Conservation (phyloP, 2,797 vertebrate species). For the Diceros bicornis region DNA sequence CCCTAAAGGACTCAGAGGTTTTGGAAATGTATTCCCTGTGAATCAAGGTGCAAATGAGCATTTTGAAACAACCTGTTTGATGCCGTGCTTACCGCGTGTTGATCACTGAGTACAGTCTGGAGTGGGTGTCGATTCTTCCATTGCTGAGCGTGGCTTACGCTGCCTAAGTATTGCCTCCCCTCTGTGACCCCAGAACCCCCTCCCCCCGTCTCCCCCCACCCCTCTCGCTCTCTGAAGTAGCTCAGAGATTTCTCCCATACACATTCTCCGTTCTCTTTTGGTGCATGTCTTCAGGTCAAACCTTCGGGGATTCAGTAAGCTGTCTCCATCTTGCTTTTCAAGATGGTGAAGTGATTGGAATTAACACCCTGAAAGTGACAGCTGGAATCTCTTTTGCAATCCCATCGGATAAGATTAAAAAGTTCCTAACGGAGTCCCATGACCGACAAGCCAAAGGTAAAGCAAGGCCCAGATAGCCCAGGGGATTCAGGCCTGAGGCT, state of each 20-base stretch:
- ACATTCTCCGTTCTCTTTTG: neutral
- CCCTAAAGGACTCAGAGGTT: neutral
- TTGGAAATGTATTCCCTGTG: accelerated
- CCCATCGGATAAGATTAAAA: slow-evolving; percentile 97
- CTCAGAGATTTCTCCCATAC: neutral
- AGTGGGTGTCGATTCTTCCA: accelerated
- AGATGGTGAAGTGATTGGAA: slow-evolving; percentile 99
- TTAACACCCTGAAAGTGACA: slow-evolving; percentile 98
- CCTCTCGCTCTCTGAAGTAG: neutral
- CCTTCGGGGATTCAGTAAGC: neutral
- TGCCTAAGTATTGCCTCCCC: accelerated
- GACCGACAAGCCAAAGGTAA: slow-evolving; percentile 97
- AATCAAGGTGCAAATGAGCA: neutral
- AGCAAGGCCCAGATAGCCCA: too few relatives aligned
- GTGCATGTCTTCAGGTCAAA: accelerated
- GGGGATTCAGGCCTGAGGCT: neutral
- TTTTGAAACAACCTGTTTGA: neutral
- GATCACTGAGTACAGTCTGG: neutral
- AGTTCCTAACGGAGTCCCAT: slow-evolving; percentile 98
- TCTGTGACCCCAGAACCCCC: accelerated
- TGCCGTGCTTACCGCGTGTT: accelerated
- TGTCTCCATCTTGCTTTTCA: slow-evolving; percentile 82
- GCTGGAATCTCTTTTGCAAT: slow-evolving; percentile 99
- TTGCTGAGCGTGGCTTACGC: accelerated
- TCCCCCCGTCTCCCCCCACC: neutral